A percentile compares a stretch with the other conserved stretches of the same genome.
These are phyloP conservation scores for Larimichthys crocea DNA, from an alignment of 2,113 vertebrate genomes.

Conservation along the genomic window DNA sequence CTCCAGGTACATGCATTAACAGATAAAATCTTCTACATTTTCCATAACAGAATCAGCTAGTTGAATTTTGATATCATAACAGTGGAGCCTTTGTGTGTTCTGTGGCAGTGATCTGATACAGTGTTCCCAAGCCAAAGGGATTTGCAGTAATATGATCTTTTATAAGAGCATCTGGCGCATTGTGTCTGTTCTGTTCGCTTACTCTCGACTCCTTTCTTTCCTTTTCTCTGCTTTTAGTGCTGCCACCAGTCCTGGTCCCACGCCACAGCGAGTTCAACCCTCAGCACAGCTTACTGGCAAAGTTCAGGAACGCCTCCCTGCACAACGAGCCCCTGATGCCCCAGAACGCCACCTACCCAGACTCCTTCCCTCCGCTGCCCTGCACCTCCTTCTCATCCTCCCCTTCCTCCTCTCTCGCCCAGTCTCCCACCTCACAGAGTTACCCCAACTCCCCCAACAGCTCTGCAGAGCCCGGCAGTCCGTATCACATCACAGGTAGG, in stretches of 20 bases:
- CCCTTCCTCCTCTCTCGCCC: conserved; percentile 86
- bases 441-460: conserved; percentile 92
- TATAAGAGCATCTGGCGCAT: conserved; percentile 34
- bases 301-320: conserved; percentile 93
- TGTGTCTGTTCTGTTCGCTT: neutral
- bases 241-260: conserved; percentile 96
- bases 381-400: conserved; percentile 86
- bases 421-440: conserved; percentile 87
- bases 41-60: neutral
- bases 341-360: conserved; percentile 94
- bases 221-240: conserved; percentile 81
- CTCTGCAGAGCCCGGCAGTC: conserved; percentile 89
- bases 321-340: conserved; percentile 96
- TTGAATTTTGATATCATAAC: conserved; percentile 14
- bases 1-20: conserved; percentile 87
- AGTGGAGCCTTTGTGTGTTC: conserved; percentile 9
- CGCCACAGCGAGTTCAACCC: conserved; percentile 98
- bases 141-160: conserved; percentile 48
- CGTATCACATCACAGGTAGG: conserved; percentile 91
- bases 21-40: neutral
- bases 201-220: neutral
- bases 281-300: conserved; percentile 96
- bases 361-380: conserved; percentile 91
- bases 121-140: conserved; percentile 41
- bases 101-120: conserved; percentile 36